These are phyloP conservation scores for Porites rus DNA, from an alignment of 92 coral and sea anemone genomes.

Conservation along the genomic window DNA sequence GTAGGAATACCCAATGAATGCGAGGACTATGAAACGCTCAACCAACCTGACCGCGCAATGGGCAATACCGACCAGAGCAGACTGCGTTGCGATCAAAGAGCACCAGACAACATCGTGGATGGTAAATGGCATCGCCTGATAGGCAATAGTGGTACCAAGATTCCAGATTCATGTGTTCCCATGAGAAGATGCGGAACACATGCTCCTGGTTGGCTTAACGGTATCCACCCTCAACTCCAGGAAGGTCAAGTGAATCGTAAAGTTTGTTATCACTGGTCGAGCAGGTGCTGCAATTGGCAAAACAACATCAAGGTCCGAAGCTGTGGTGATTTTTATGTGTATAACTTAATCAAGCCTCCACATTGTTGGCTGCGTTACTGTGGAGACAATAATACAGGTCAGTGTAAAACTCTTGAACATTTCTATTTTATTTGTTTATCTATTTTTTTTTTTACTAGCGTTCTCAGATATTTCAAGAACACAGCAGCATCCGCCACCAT, in stretches of 20 bases:
- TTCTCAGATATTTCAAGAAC: too few species aligned
- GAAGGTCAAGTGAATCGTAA: constrained; percentile 14
- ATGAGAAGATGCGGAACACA: neutral
- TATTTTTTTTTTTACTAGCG: too few species aligned
- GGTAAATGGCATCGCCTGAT: neutral
- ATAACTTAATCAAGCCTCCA: neutral
- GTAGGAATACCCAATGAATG: neutral
- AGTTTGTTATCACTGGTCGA: constrained; percentile 19
- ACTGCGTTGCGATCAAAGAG: neutral
- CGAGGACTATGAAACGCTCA: neutral
- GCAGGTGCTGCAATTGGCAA: neutral
- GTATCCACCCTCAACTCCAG: neutral
- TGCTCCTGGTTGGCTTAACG: neutral
- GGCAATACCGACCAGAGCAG: neutral
- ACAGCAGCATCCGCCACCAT: too few species aligned
- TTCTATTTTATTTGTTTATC: too few species aligned
- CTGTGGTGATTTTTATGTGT: neutral
- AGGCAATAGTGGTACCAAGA: neutral
- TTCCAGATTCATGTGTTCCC: neutral
- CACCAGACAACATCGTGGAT: neutral
- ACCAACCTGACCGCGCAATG: neutral
- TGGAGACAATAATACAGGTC: neutral
- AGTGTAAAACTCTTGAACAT: neutral
- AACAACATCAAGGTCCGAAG: neutral
- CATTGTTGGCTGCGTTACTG: neutral